Conservation (phyloP, 2,888 invertebrate species). For the Apodemia duryi region DNA sequence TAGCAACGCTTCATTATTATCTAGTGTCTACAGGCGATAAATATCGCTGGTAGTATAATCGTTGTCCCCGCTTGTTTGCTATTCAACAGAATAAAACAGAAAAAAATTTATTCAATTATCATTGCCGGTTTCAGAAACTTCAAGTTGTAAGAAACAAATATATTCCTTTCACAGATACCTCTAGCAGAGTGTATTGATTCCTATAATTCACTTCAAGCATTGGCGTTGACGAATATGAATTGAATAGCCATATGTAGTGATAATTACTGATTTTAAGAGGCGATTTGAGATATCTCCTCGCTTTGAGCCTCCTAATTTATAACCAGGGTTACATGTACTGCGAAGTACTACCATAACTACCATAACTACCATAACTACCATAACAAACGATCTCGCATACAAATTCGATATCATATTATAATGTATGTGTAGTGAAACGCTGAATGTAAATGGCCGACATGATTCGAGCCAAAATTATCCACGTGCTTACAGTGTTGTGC, state of each 20-base stretch:
- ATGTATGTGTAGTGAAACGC: not conserved
- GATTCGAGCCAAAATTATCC: too few relatives aligned
- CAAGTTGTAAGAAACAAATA: not conserved
- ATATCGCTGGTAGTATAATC: too few relatives aligned
- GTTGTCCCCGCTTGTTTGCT: too few relatives aligned
- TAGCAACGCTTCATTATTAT: too few relatives aligned
- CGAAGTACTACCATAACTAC: too few relatives aligned
- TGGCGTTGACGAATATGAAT: conserved; percentile 23
- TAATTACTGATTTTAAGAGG: conserved; percentile 2
- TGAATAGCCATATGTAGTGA: conserved; percentile 9
- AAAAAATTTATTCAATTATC: not conserved
- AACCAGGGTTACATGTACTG: not conserved
- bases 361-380: too few relatives aligned
- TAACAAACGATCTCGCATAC: not conserved
- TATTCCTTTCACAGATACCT: not conserved
- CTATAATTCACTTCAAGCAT: conserved; percentile 29
- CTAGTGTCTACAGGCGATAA: too few relatives aligned
- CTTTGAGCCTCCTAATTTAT: conserved; percentile 5
- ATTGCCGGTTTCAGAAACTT: not conserved
- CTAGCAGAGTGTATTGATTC: conserved; percentile 23
- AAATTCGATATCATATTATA: not conserved
- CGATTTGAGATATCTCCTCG: not conserved
- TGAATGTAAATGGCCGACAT: too few relatives aligned
- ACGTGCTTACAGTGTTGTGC: too few relatives aligned
- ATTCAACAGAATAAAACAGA: too few relatives aligned